Conservation (phyloP, 1,140 invertebrate species). For the Whitmania pigra region DNA sequence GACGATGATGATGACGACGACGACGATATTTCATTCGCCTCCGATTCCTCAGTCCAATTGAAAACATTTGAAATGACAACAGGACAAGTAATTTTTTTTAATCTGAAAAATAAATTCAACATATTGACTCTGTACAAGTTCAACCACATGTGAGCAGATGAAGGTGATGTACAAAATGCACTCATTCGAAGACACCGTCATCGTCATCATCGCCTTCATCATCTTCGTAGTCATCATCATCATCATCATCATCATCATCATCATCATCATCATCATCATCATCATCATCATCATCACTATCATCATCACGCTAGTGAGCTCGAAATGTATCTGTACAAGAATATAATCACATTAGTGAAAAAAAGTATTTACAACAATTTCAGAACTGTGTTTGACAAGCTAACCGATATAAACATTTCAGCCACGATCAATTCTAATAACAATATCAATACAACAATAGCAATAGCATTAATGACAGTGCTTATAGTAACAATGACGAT, state of each 20-base stretch:
- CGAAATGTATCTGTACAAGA: not conserved
- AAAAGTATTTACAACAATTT: conserved; percentile 11
- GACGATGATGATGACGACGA: no score
- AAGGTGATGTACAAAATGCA: no score
- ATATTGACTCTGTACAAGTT: no score
- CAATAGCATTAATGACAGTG: no score
- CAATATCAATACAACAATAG: no score
- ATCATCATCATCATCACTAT: not conserved
- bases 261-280: conserved; percentile 6
- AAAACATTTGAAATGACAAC: no score
- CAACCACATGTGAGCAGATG: no score
- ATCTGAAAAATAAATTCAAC: no score
- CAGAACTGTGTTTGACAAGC: not conserved
- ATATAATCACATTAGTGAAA: conserved; percentile 6
- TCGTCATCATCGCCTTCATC: not conserved
- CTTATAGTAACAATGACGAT: no score
- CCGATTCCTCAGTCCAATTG: no score
- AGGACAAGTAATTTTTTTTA: no score
- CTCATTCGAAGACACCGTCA: not conserved
- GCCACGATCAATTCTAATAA: not conserved
- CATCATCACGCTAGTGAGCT: not conserved
- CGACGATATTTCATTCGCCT: no score
- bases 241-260: conserved; percentile 1
- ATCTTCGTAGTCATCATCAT: not conserved
- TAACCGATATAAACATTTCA: not conserved